phyloP scores from a whole-genome alignment of 2,888 invertebrate genomes.

The Leptura quadrifasciata region DNA sequence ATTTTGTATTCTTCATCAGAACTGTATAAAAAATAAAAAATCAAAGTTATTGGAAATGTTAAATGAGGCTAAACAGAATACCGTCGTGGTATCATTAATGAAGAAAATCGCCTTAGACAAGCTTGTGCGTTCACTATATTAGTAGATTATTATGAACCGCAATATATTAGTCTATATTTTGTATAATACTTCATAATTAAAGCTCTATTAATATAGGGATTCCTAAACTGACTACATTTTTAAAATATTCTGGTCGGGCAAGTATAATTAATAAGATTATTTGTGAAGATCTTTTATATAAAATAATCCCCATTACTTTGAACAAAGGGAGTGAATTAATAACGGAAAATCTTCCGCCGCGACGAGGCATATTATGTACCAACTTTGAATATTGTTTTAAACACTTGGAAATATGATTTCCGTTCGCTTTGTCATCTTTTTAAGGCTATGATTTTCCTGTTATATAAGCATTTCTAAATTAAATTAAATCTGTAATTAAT shows the following conservation, averaged over 20 bases:
- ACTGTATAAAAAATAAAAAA: too few species aligned
- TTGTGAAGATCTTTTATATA: conserved; percentile 16
- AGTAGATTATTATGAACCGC: neutral
- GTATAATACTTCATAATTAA: neutral
- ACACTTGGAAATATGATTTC: conserved; percentile 26
- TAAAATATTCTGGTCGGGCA: neutral
- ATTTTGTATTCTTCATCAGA: too few species aligned
- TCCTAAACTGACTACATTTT: conserved; percentile 15
- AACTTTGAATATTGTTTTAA: conserved; percentile 35
- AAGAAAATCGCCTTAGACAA: neutral
- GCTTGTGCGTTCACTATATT: neutral
- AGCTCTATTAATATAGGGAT: conserved; percentile 1
- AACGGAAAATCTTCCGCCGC: conserved; percentile 12
- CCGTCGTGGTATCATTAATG: neutral
- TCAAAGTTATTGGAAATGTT: neutral
- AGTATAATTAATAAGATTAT: conserved; percentile 23
- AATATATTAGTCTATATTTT: conserved; percentile 3
- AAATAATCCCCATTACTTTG: conserved; percentile 27
- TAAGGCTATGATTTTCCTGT: conserved; percentile 12
- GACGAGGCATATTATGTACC: conserved; percentile 16
- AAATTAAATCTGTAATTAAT: conserved; percentile 18
- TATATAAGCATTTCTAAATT: conserved; percentile 14
- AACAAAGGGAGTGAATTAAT: conserved; percentile 39
- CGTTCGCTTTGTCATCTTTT: conserved; percentile 20
- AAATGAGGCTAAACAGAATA: neutral